Conservation (phyloP, 1,140 invertebrate species). For the Pollicipes pollicipes region DNA sequence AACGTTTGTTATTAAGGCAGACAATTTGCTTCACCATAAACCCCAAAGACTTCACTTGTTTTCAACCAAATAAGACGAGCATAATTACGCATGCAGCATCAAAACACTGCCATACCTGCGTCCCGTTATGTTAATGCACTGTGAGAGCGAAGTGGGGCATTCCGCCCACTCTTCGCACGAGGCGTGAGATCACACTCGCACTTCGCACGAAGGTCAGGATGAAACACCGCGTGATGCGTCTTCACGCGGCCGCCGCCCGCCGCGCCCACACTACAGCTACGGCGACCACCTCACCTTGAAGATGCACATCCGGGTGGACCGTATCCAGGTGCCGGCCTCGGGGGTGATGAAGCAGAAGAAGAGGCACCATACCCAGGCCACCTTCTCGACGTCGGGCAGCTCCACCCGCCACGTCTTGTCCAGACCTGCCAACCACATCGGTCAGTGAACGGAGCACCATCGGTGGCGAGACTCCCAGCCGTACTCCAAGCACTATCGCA, state of each 20-base stretch:
- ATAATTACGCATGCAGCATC: too few relatives aligned
- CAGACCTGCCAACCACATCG: constrained; percentile 39
- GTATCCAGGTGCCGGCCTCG: constrained; percentile 64
- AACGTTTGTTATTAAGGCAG: too few relatives aligned
- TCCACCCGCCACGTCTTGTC: constrained; percentile 61
- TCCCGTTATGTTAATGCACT: too few relatives aligned
- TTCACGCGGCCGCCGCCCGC: too few relatives aligned
- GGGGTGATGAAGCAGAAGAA: constrained; percentile 68
- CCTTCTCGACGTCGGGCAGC: constrained; percentile 58
- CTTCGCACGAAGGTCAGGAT: not conserved
- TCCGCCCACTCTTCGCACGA: too few relatives aligned
- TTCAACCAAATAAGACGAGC: too few relatives aligned
- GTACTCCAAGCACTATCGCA: not conserved
- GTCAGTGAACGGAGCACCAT: not conserved
- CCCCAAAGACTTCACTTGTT: too few relatives aligned
- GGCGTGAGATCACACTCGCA: not conserved
- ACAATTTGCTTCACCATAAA: too few relatives aligned
- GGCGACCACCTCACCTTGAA: constrained; percentile 52
- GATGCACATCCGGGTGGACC: constrained; percentile 67
- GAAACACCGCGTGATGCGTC: not conserved
- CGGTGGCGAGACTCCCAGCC: not conserved
- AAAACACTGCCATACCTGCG: too few relatives aligned
- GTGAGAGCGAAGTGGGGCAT: too few relatives aligned
- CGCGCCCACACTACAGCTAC: too few relatives aligned
- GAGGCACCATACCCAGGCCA: constrained; percentile 86